Evolutionary conservation across 2,888 invertebrate species (phyloP).

Genomic region (Protonemura montana): DNA sequence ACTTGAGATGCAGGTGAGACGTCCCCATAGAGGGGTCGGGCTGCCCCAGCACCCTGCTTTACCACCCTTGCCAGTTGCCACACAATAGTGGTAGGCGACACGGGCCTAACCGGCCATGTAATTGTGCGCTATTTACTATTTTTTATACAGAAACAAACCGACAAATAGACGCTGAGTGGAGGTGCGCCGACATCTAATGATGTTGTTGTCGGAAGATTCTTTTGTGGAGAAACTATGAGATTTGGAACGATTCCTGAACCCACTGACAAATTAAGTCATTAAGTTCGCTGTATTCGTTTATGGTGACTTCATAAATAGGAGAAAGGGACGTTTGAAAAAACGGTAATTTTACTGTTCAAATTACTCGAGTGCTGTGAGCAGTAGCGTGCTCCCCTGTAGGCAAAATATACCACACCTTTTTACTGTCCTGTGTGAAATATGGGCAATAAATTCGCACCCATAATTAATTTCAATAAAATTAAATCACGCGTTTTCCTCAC

Average conservation of each 20-base stretch:
- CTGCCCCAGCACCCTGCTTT: neutral
- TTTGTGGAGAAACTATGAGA: neutral
- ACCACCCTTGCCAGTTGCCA: neutral
- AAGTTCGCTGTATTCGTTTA: neutral
- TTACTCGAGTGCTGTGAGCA: too few relatives aligned
- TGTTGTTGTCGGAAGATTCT: neutral
- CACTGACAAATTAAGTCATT: neutral
- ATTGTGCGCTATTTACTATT: neutral
- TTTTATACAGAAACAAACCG: neutral
- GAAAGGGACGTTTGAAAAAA: too few relatives aligned
- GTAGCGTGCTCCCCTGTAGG: neutral
- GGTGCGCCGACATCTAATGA: neutral
- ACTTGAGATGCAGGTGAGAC: constrained; percentile 7
- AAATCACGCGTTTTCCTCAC: neutral
- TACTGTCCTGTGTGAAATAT: neutral
- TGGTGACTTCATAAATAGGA: neutral
- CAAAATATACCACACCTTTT: neutral
- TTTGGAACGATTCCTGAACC: neutral
- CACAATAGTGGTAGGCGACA: neutral
- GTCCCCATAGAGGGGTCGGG: neutral
- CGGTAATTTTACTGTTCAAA: too few relatives aligned
- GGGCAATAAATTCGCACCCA: neutral
- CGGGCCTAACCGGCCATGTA: neutral
- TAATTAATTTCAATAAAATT: neutral
- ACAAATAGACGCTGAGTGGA: neutral